These are phyloP conservation scores for Cheirogaleus major DNA, from an alignment of 2,797 vertebrate genomes.

Conservation along the genomic window DNA sequence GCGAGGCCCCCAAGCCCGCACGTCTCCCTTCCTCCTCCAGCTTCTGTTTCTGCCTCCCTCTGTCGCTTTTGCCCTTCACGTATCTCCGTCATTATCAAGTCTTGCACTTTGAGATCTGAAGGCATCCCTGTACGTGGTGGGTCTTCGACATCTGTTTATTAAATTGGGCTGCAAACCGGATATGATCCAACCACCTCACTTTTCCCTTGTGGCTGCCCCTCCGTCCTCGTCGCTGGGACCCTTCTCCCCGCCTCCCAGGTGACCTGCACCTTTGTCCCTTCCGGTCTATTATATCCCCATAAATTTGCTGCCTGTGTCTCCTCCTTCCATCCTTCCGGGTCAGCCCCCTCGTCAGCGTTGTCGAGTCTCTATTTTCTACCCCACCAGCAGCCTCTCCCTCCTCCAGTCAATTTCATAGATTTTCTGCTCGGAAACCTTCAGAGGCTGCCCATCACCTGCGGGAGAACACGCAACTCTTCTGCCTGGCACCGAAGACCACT, in stretches of 20 bases:
- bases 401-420: not conserved
- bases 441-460: not conserved
- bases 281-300: not conserved
- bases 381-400: not conserved
- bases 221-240: not conserved
- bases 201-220: not conserved
- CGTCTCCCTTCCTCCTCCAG: not conserved
- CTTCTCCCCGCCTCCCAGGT: not conserved
- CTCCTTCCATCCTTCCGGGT: not conserved
- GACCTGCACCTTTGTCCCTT: too few relatives aligned
- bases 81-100: not conserved
- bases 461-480: not conserved
- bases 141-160: not conserved
- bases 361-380: not conserved
- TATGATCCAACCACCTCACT: not conserved
- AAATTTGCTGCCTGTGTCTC: not conserved
- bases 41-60: not conserved
- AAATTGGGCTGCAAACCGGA: not conserved
- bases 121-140: not conserved
- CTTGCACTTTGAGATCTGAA: not conserved
- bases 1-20: not conserved
- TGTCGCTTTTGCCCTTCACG: not conserved
- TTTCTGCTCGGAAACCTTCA: not conserved
- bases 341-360: not conserved
- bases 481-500: not conserved